A percentile compares a stretch with the other conserved stretches of the same genome.
Conservation (phyloP, 2,797 vertebrate genomes). For the Ctenopoma multispine region DNA sequence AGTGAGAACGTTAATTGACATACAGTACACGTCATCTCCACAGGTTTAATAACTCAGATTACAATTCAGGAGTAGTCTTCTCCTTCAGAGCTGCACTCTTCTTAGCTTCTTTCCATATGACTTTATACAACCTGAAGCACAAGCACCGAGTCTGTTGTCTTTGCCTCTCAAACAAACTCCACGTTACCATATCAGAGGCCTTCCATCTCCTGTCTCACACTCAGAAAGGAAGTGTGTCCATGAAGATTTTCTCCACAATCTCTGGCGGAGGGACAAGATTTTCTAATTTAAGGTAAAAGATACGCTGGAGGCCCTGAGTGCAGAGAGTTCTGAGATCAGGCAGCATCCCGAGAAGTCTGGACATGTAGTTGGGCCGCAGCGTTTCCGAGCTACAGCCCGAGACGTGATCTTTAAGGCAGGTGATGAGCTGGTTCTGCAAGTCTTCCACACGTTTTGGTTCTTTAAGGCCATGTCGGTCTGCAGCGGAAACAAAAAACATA, state of each 20-base stretch:
- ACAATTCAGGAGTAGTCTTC: slow-evolving; percentile 27
- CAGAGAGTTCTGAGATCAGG: slow-evolving; percentile 94
- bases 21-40: not conserved
- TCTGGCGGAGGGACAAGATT: slow-evolving; percentile 92
- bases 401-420: slow-evolving; percentile 93
- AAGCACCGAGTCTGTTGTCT: slow-evolving; percentile 36
- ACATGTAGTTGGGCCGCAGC: slow-evolving; percentile 88
- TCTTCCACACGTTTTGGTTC: slow-evolving; percentile 92
- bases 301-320: slow-evolving; percentile 94
- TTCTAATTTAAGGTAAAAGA: slow-evolving; percentile 96
- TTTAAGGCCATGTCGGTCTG: slow-evolving; percentile 93
- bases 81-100: slow-evolving; percentile 21
- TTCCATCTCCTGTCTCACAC: not conserved
- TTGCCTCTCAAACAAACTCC: slow-evolving; percentile 38
- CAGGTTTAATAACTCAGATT: slow-evolving; percentile 24
- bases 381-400: slow-evolving; percentile 79
- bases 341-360: slow-evolving; percentile 92
- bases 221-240: slow-evolving; percentile 95
- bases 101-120: slow-evolving; percentile 13
- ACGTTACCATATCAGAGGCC: slow-evolving; percentile 15
- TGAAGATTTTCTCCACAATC: slow-evolving; percentile 95
- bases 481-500: not conserved
- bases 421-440: slow-evolving; percentile 91
- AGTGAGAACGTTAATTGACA: slow-evolving; percentile 13
- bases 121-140: slow-evolving; percentile 24